A percentile compares a stretch with the other conserved stretches of the same genome.
phyloP scores from a whole-genome alignment of 2,113 vertebrate genomes.

The Macrotis lagotis region DNA sequence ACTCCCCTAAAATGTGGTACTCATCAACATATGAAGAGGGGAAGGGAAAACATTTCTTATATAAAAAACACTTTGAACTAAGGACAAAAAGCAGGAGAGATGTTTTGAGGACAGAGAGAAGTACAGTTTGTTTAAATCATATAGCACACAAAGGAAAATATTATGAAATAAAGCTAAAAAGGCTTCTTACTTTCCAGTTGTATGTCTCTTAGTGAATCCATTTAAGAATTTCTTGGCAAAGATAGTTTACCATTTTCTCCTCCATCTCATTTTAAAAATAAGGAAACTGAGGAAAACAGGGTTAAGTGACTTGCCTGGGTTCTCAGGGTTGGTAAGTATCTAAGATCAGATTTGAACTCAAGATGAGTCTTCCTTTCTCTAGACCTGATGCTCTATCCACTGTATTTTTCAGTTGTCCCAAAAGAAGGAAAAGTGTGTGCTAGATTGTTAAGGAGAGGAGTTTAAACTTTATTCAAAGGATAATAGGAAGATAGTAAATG shows the following conservation, averaged over 20 bases:
- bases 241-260: not conserved
- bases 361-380: not conserved
- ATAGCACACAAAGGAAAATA: not conserved
- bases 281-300: not conserved
- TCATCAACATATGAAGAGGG: not conserved
- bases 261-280: not conserved
- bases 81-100: not conserved
- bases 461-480: not conserved
- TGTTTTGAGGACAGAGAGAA: not conserved
- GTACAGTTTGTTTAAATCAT: not conserved
- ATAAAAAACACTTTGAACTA: not conserved
- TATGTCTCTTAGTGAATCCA: not conserved
- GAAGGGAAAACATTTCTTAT: not conserved
- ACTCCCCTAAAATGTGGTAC: not conserved
- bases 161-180: not conserved
- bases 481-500: not conserved
- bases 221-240: not conserved
- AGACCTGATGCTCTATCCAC: not conserved
- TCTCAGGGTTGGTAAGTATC: not conserved
- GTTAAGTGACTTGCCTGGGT: not conserved
- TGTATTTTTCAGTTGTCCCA: not conserved
- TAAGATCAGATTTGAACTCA: not conserved
- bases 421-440: not conserved
- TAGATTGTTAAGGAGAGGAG: not conserved
- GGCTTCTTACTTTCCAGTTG: no score